phyloP scores from a whole-genome alignment of 2,113 vertebrate species.

The Ciconia boyciana region DNA sequence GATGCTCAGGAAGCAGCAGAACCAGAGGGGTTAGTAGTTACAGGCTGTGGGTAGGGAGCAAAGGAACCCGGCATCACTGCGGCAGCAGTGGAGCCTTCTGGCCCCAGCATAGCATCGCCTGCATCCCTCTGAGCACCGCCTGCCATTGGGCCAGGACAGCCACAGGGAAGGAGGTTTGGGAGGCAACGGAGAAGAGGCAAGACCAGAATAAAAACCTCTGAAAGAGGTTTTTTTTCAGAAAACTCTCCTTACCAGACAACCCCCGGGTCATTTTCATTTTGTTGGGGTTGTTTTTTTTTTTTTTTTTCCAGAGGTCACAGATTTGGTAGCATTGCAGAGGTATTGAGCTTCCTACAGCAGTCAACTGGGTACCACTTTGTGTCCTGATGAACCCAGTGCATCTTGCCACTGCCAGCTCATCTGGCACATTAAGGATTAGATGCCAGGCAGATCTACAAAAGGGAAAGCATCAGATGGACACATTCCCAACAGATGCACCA shows the following conservation, averaged over 20 bases:
- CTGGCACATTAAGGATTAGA: not conserved
- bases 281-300: not conserved
- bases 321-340: not conserved
- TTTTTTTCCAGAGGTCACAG: not conserved
- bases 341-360: not conserved
- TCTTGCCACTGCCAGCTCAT: not conserved
- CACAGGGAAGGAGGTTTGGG: not conserved
- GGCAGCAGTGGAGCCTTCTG: not conserved
- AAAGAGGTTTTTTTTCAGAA: not conserved
- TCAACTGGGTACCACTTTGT: not conserved
- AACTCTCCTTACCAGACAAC: not conserved
- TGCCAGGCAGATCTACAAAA: not conserved
- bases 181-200: not conserved
- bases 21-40: not conserved
- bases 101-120: not conserved
- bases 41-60: accelerated
- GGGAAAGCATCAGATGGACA: not conserved
- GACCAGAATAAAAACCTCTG: not conserved
- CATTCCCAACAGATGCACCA: not conserved
- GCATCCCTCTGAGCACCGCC: not conserved
- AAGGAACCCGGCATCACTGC: accelerated
- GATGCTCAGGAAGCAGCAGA: not conserved
- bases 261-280: not conserved
- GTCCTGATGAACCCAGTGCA: not conserved
- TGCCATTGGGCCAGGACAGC: accelerated